Evolutionary conservation across 1,140 invertebrate genomes (phyloP).

Genomic region (Steinernema khuongi): DNA sequence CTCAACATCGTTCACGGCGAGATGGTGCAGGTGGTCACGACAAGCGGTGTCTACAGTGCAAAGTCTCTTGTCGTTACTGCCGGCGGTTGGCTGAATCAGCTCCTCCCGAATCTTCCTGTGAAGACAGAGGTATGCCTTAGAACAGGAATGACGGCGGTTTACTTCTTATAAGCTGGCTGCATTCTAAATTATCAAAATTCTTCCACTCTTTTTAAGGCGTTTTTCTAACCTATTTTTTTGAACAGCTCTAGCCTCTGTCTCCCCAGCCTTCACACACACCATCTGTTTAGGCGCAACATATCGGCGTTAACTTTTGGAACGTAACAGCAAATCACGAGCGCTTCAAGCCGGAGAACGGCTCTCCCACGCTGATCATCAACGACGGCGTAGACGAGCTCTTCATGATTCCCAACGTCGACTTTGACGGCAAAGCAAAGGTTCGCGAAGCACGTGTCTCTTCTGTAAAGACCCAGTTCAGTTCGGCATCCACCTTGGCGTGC

Average conservation of each 20-base stretch:
- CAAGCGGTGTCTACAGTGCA: background rate
- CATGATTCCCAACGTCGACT: slow-evolving; percentile 45
- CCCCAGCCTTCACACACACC: no score
- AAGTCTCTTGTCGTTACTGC: slow-evolving; percentile 38
- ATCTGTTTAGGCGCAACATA: slow-evolving; percentile 16
- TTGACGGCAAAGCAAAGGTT: slow-evolving; percentile 44
- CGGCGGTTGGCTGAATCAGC: slow-evolving; percentile 37
- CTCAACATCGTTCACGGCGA: slow-evolving; percentile 15
- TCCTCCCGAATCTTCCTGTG: slow-evolving; percentile 36
- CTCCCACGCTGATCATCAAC: slow-evolving; percentile 43
- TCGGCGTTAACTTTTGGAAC: slow-evolving; percentile 45
- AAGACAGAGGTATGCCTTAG: slow-evolving; percentile 13
- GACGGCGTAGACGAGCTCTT: slow-evolving; percentile 41
- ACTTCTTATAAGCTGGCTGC: no score
- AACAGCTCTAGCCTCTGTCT: slow-evolving; percentile 21
- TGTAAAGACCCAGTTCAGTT: slow-evolving; percentile 32
- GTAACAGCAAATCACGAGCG: slow-evolving; percentile 24
- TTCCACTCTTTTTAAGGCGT: no score
- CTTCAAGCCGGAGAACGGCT: slow-evolving; percentile 32
- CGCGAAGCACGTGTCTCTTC: background rate
- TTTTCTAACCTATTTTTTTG: no score
- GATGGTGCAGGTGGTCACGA: slow-evolving; percentile 9
- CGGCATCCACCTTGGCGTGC: slow-evolving; percentile 36
- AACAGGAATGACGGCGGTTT: no score
- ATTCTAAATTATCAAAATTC: no score